Conservation (phyloP, 2,113 vertebrate genomes). For the Amia ocellicauda region DNA sequence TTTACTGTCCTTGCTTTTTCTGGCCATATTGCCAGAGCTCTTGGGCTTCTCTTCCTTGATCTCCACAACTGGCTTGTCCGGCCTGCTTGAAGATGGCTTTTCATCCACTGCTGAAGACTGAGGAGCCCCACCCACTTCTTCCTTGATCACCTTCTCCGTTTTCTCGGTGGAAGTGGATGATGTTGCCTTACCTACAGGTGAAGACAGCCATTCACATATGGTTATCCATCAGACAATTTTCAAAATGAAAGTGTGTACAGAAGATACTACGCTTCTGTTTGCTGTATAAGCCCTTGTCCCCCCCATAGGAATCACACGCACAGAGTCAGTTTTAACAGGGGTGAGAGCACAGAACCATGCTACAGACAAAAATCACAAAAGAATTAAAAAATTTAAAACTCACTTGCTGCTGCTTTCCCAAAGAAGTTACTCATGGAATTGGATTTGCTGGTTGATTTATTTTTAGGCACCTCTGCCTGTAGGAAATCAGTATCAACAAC, state of each 20-base stretch:
- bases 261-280: not conserved
- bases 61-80: constrained; percentile 45
- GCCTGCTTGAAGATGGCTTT: constrained; percentile 38
- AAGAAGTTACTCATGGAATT: constrained; percentile 81
- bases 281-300: too few species aligned
- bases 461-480: constrained; percentile 68
- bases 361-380: not conserved
- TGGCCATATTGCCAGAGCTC: constrained; percentile 16
- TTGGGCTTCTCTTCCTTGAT: constrained; percentile 48
- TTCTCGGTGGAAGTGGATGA: constrained; percentile 40
- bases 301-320: too few species aligned
- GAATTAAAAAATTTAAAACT: constrained; percentile 50
- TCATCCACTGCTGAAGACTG: constrained; percentile 38
- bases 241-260: too few species aligned
- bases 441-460: constrained; percentile 66
- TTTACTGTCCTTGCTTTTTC: constrained; percentile 40
- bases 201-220: not conserved
- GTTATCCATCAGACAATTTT: too few species aligned
- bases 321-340: too few species aligned
- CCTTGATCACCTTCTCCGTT: constrained; percentile 43
- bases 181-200: constrained; percentile 24
- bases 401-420: constrained; percentile 79
- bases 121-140: constrained; percentile 32
- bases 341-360: not conserved
- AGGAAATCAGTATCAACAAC: constrained; percentile 32